Conservation (phyloP, 2,113 vertebrate species). For the Sphyrna mokarran region DNA sequence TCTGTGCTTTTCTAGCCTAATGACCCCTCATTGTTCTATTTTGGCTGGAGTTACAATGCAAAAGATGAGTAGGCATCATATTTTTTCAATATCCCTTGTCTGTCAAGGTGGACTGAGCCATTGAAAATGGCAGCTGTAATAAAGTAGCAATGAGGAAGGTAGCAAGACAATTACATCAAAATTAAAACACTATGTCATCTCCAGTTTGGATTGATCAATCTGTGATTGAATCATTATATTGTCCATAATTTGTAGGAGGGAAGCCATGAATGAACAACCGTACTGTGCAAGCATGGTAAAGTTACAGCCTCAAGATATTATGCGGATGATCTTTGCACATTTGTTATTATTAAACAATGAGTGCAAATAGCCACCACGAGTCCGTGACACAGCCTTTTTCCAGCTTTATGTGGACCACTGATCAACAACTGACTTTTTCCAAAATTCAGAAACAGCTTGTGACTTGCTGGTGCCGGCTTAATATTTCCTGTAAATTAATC, state of each 20-base stretch:
- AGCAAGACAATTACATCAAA: neutral
- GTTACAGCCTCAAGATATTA: neutral
- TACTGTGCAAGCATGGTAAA: neutral
- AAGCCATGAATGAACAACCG: neutral
- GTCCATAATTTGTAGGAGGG: neutral
- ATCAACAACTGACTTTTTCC: neutral
- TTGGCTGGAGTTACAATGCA: neutral
- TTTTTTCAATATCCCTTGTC: neutral
- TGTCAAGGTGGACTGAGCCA: neutral
- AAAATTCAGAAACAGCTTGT: constrained; percentile 4
- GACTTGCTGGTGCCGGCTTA: neutral
- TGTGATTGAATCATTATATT: neutral
- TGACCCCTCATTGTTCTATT: neutral
- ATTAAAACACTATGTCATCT: neutral
- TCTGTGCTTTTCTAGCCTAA: neutral
- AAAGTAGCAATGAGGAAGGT: too few relatives aligned
- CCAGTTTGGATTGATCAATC: neutral
- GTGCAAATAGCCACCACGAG: neutral
- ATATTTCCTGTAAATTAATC: constrained; percentile 30
- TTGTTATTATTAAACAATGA: neutral
- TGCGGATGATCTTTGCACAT: neutral
- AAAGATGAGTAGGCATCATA: neutral
- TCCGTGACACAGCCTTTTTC: neutral
- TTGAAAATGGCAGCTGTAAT: neutral
- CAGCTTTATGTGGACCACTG: neutral